Evolutionary conservation across 2,113 vertebrate genomes (phyloP).

Genomic region (Isurus oxyrinchus): DNA sequence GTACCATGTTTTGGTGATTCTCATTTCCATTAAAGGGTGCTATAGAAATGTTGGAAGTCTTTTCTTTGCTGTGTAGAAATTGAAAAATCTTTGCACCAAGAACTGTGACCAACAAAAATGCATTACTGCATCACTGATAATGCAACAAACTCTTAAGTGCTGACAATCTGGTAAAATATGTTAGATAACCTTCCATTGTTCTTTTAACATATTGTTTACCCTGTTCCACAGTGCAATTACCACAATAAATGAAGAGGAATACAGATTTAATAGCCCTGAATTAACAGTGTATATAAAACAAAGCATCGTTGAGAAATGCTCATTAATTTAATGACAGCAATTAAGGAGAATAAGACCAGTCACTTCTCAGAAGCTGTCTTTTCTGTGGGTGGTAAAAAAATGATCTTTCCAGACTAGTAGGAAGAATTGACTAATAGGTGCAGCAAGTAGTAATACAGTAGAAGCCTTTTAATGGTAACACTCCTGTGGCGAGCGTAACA

Average conservation of each 20-base stretch:
- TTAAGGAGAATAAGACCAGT: conserved; percentile 27
- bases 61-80: background rate
- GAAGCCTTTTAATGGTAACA: background rate
- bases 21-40: background rate
- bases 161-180: background rate
- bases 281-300: conserved; percentile 31
- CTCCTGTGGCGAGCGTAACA: background rate
- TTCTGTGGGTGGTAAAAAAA: conserved; percentile 19
- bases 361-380: conserved; percentile 5
- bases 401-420: background rate
- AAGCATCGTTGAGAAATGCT: conserved; percentile 5
- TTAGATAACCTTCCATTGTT: background rate
- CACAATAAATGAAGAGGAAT: background rate
- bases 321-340: conserved; percentile 31
- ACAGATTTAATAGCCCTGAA: background rate
- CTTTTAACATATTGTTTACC: conserved; percentile 1
- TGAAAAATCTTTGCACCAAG: background rate
- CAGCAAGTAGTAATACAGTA: background rate
- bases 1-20: background rate
- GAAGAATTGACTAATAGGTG: background rate
- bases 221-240: background rate
- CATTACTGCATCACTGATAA: background rate
- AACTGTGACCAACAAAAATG: background rate
- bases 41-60: background rate
- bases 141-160: background rate